phyloP scores from a whole-genome alignment of 2,797 vertebrate species.

The Peromyscus nudipes region DNA sequence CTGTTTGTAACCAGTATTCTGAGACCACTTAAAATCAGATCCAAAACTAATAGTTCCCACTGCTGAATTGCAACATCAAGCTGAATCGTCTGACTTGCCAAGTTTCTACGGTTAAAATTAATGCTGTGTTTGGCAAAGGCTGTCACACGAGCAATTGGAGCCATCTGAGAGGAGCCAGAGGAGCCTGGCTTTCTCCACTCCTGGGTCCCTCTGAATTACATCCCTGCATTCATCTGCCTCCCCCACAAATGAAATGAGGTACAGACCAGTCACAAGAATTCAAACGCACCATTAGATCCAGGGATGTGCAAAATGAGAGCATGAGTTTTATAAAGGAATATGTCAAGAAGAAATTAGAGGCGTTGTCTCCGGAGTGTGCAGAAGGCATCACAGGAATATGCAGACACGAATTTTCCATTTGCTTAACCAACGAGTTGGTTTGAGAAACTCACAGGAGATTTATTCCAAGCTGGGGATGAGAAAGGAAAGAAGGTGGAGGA shows the following conservation, averaged over 20 bases:
- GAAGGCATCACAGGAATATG: constrained; percentile 5
- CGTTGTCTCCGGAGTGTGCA: background rate
- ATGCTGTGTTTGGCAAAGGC: constrained; percentile 80
- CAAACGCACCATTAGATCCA: constrained; percentile 41
- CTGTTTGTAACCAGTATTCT: constrained; percentile 80
- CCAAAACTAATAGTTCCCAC: constrained; percentile 84
- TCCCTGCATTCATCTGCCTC: constrained; percentile 55
- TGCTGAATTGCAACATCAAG: constrained; percentile 80
- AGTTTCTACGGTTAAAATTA: constrained; percentile 85
- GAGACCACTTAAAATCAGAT: constrained; percentile 85
- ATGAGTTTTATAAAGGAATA: background rate
- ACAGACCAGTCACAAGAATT: background rate
- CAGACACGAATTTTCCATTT: constrained; percentile 51
- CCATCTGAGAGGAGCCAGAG: constrained; percentile 71
- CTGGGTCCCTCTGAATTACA: constrained; percentile 69
- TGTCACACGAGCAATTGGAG: constrained; percentile 74
- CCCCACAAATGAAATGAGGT: background rate
- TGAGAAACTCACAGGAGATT: constrained; percentile 15
- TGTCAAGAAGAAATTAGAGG: background rate
- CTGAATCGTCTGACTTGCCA: constrained; percentile 80
- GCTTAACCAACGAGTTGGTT: background rate
- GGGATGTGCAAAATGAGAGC: background rate
- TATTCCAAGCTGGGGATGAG: background rate
- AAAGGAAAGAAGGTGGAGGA: background rate
- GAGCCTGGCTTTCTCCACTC: constrained; percentile 60